Evolutionary conservation across 2,797 vertebrate genomes (phyloP), one percentile per base, ranked within the genome.

Genomic region (Parambassis ranga): DNA sequence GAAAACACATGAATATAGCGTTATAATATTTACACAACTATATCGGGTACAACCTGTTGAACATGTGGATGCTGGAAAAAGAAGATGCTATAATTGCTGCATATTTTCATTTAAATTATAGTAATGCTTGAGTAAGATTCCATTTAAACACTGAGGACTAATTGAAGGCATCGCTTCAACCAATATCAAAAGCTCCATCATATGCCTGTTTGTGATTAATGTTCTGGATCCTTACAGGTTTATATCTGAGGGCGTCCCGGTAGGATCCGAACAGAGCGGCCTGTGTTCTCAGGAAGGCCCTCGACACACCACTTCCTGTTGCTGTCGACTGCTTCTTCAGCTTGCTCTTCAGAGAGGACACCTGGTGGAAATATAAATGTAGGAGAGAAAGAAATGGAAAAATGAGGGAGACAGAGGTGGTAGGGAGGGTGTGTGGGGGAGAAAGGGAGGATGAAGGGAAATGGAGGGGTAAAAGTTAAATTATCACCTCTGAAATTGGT

Each of bases 301-400:
- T 89, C 11, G 96, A 94, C 52, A 99, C 96, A 9, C 96, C 96
- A 4, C 94, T 91, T 36, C 96, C 97, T 0, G 96, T 98, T 7
- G 97, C 95, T 15, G 96, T 99, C 2, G 96, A 98, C 93, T 97
- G 96, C 90, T 98, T 98, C 93, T 98, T 99, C 92, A 99, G 92
- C 90, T 98, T 98, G 86, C 92, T 94, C 92, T 98, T 98, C 92
- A 99, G 90, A 89, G 93, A 90, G 57, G 95, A 96, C 90, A 98
- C 94, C 97, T 99, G 91, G 53, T 30, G 64, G 63, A 70, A 71
- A 71, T n/a, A 78, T 38, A 78, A 53, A 39, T 3, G 51, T 41
- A 47, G 51, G 22, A 50, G 55, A 48, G 47, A 44, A n/a, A 42
- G 46, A 50, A 46, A 56, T 32, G 48, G 39, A 60, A 43, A n/a